Conservation (phyloP, 2,797 vertebrate genomes). For the Podargus strigoides region DNA sequence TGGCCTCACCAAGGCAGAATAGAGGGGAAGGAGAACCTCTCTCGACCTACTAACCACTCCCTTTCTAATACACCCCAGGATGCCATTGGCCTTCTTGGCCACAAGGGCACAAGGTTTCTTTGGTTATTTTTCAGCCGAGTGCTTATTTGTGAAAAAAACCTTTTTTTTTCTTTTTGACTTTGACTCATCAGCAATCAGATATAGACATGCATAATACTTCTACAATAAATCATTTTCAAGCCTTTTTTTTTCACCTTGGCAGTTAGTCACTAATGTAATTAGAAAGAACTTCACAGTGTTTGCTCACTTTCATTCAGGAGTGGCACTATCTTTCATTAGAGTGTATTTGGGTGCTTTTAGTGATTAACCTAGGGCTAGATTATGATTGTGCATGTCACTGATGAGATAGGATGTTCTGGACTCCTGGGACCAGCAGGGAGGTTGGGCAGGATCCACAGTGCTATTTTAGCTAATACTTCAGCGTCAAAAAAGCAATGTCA, state of each 20-base stretch:
- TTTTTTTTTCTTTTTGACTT: background rate
- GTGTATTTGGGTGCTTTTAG: background rate
- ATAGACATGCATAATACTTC: background rate
- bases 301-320: background rate
- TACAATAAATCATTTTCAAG: background rate
- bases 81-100: no score
- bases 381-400: background rate
- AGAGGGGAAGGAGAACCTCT: no score
- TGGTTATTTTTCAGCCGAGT: background rate
- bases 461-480: background rate
- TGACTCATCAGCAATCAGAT: background rate
- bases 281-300: background rate
- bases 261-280: background rate
- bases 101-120: no score
- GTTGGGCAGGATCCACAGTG: background rate
- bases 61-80: no score
- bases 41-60: no score
- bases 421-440: background rate
- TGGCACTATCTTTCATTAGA: background rate
- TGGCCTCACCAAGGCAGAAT: no score
- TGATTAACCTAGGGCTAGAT: background rate
- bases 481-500: background rate
- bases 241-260: background rate
- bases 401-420: background rate
- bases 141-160: background rate